A percentile compares a stretch with the other conserved stretches of the same genome.
These are phyloP conservation scores for Drosophila kohkoa DNA, from an alignment of 1,140 invertebrate genomes.

Conservation along the genomic window DNA sequence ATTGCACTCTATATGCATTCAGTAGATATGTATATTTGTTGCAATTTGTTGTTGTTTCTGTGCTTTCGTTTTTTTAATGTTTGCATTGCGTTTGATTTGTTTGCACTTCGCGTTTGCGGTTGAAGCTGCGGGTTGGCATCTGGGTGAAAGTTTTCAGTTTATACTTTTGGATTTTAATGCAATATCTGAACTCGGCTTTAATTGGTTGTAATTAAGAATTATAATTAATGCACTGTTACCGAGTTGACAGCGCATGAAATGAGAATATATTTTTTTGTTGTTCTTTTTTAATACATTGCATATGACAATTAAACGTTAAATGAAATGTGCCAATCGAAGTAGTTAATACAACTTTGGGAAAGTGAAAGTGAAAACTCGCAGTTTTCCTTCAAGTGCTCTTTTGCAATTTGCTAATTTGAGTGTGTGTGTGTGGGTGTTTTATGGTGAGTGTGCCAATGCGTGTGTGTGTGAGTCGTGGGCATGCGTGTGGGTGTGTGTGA, in stretches of 20 bases:
- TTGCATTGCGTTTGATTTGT: conserved; percentile 72
- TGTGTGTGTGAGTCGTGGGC: conserved; percentile 31
- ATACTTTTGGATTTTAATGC: conserved; percentile 27
- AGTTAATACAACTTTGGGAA: background rate
- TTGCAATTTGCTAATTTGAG: conserved; percentile 16
- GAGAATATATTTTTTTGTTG: background rate
- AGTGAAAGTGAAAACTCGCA: background rate
- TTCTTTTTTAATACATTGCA: conserved; percentile 4
- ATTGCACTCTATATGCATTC: conserved; percentile 56
- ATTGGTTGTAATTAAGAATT: conserved; percentile 74
- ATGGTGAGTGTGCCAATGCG: conserved; percentile 20
- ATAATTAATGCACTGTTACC: conserved; percentile 38
- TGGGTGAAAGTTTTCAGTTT: background rate
- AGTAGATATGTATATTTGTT: conserved; percentile 34
- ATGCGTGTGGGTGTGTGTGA: conserved; percentile 32
- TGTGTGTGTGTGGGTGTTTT: conserved; percentile 36
- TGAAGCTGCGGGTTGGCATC: conserved; percentile 24
- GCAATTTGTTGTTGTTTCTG: conserved; percentile 48
- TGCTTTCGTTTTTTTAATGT: conserved; percentile 53
- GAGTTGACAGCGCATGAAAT: conserved; percentile 39
- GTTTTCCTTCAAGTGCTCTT: conserved; percentile 24
- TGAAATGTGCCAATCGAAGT: conserved; percentile 14
- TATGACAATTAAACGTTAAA: conserved; percentile 14
- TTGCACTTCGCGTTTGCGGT: conserved; percentile 52
- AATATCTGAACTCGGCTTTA: conserved; percentile 39